A percentile compares a stretch with the other conserved stretches of the same genome.
Conservation (phyloP, 2,888 invertebrate species). For the Chironomus riparius region DNA sequence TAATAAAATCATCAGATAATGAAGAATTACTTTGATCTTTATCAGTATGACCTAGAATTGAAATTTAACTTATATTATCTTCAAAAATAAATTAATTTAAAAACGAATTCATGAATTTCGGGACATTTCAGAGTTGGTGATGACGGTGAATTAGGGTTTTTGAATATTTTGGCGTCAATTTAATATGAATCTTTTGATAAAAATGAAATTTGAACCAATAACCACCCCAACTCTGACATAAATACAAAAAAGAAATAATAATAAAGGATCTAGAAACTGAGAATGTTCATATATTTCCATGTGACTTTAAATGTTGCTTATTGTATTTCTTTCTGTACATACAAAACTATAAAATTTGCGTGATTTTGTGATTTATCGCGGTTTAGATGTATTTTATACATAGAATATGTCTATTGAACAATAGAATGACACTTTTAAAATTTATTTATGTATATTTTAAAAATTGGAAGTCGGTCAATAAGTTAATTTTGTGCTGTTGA, state of each 20-base stretch:
- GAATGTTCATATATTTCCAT: background rate
- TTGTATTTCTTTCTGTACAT: background rate
- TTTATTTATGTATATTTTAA: background rate
- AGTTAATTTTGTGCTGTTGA: background rate
- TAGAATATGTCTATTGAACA: background rate
- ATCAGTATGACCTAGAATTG: conserved; percentile 1
- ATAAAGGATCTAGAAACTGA: too few species aligned
- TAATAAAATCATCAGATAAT: conserved; percentile 6
- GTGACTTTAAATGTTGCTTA: background rate
- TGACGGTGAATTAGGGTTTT: too few species aligned
- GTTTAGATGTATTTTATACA: too few species aligned
- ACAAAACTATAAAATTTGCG: background rate
- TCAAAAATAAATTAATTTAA: background rate
- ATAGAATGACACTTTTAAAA: background rate
- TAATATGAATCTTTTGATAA: too few species aligned
- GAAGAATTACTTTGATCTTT: conserved; percentile 8
- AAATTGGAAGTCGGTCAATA: background rate
- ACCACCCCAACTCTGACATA: too few species aligned
- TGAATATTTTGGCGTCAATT: too few species aligned
- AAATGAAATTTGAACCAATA: too few species aligned
- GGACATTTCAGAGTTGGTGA: too few species aligned
- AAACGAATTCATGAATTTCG: too few species aligned
- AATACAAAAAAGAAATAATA: too few species aligned
- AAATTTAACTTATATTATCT: background rate
- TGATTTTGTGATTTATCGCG: too few species aligned